Base-by-base conservation (phyloP, 2,797 vertebrate genomes). In the Periophthalmus magnuspinnatus region DNA sequence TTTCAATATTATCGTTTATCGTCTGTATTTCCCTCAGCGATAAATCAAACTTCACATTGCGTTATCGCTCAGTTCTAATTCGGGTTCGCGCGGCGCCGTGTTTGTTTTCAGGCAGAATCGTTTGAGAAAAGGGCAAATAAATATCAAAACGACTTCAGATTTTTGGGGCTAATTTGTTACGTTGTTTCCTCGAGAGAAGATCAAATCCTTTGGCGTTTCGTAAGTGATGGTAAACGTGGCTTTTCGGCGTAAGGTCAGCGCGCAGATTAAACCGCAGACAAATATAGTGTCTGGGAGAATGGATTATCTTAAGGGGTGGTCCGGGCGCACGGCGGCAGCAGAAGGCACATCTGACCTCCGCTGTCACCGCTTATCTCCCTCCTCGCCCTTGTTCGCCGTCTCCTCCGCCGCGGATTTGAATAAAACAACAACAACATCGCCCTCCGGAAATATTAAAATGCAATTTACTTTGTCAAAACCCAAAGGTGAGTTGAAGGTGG, bases 401-500 rank as follows among this genome's bases (percentile, higher is more conserved):
- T 66, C 48, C 33, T 24, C 47, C 47, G 21, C 19, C 11, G 16
- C 50, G 2, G 17, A 34, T 52, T 66, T 54, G 48, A 52, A 54
- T 66, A 66, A 66, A 54, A 33, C 64, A 52, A 52, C 48, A 52
- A 52, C 48, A 66, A 54, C 64, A 66, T 13, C 36, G 32, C 50
- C 50, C 19, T 52, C 32, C 50, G 34, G 63, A 36, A 66, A 54
- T 52, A 54, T 52, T 66, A 54, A 66, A 66, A 54, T 54, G 64
- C 64, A 66, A 54, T 66, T 66, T 66, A 54, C 64, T 54, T 33
- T 34, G 64, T 66, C 47, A 66, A 33, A 66, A 32, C 32, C 48
- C 17, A 52, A 34, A 66, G 48, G 64, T 54, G 48, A 66, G 6
- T 21, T 13, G 64, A 36, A 66, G 48, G 50, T 66, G 50, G 63